Evolutionary conservation across 92 coral and sea anemone genomes (phyloP).

Genomic region (Blastomussa wellsi): DNA sequence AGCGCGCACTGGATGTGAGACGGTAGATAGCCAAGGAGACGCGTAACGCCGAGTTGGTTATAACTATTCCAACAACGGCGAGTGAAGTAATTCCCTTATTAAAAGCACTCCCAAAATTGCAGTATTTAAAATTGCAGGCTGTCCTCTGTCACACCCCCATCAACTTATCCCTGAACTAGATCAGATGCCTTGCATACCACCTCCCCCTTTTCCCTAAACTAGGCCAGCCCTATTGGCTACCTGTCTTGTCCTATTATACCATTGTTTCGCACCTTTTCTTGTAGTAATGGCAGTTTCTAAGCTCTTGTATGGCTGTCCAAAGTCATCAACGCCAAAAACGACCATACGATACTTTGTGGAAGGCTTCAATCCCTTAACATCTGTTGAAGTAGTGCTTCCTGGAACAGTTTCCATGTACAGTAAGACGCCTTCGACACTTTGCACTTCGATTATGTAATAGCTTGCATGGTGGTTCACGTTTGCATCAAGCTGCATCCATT

Average conservation of each 20-base stretch:
- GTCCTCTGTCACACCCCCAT: too few relatives aligned
- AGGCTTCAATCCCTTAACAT: background rate
- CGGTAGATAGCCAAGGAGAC: too few relatives aligned
- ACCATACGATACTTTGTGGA: background rate
- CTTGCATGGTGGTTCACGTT: background rate
- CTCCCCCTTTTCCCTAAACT: background rate
- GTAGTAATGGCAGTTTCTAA: background rate
- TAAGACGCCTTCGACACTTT: background rate
- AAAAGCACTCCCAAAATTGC: too few relatives aligned
- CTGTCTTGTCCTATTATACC: background rate
- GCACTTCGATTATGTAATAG: background rate
- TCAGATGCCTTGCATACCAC: too few relatives aligned
- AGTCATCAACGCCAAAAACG: conserved; percentile 7
- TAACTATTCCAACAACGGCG: too few relatives aligned
- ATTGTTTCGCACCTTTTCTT: background rate
- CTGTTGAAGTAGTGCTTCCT: background rate
- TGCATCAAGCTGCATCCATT: background rate
- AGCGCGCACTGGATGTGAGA: too few relatives aligned
- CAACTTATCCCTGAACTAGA: too few relatives aligned
- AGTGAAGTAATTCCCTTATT: too few relatives aligned
- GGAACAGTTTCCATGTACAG: background rate
- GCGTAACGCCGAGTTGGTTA: too few relatives aligned
- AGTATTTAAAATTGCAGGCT: too few relatives aligned
- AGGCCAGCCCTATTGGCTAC: background rate
- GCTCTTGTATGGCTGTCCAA: background rate